Conservation (phyloP, 2,888 invertebrate species). For the Tinea trinotella region DNA sequence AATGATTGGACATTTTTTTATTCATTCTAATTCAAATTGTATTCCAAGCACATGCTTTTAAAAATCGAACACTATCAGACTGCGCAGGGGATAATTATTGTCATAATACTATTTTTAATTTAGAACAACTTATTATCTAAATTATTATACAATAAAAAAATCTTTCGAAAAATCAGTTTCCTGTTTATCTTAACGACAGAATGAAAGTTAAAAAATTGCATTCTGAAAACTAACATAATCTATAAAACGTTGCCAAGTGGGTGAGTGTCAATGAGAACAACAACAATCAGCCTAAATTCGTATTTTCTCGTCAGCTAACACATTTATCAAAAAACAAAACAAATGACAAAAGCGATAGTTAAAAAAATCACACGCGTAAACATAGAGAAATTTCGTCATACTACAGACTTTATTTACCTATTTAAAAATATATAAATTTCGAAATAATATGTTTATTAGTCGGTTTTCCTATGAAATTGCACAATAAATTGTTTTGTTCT, state of each 20-base stretch:
- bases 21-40: background rate
- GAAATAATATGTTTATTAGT: background rate
- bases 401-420: background rate
- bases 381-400: background rate
- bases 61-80: slow-evolving; percentile 66
- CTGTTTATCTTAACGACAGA: background rate
- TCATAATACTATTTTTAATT: no score
- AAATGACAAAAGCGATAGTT: slow-evolving; percentile 2
- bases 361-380: background rate
- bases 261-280: slow-evolving; percentile 52
- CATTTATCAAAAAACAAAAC: slow-evolving; percentile 1
- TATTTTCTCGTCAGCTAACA: background rate
- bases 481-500: background rate
- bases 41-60: slow-evolving; percentile 42
- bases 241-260: slow-evolving; percentile 49
- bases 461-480: background rate
- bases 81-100: slow-evolving; percentile 49
- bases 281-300: slow-evolving; percentile 23
- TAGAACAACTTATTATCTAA: no score
- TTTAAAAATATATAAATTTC: background rate
- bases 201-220: background rate
- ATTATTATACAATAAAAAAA: no score
- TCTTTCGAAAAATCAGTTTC: background rate
- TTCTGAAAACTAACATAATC: background rate
- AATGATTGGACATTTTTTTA: no score